These are phyloP conservation scores for Drosophila sturtevanti DNA, from an alignment of 1,140 invertebrate species.

Conservation along the genomic window DNA sequence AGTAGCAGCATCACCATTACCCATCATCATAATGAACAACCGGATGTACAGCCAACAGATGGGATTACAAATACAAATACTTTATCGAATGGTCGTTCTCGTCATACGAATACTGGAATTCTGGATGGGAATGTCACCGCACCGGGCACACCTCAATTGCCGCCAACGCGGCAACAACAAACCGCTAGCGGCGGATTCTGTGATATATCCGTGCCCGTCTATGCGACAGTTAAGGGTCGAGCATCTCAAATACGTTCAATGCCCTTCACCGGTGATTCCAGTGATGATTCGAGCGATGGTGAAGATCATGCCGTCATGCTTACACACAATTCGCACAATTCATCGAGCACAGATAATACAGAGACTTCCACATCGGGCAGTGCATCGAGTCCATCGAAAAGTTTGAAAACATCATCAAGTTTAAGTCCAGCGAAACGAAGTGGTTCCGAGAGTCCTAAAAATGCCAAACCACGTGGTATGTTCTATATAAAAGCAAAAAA, in stretches of 20 bases:
- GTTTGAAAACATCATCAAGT: conserved; percentile 92
- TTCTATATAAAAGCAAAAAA: conserved; percentile 15
- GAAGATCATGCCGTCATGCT: conserved; percentile 86
- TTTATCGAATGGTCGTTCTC: conserved; percentile 42
- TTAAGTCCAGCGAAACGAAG: conserved; percentile 92
- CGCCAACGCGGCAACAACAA: conserved; percentile 82
- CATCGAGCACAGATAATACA: conserved; percentile 83
- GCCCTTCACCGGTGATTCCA: conserved; percentile 97
- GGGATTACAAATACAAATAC: conserved; percentile 7
- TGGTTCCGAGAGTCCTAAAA: conserved; percentile 87
- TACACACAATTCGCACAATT: conserved; percentile 82
- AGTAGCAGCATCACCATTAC: not conserved
- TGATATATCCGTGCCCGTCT: conserved; percentile 95
- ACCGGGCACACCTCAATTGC: conserved; percentile 76
- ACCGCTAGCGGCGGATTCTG: conserved; percentile 88
- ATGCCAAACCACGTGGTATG: conserved; percentile 77
- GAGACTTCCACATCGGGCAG: conserved; percentile 85
- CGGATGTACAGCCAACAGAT: conserved; percentile 61
- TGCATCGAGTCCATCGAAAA: conserved; percentile 91
- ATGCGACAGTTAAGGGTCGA: conserved; percentile 97
- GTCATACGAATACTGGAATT: conserved; percentile 36
- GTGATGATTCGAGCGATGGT: conserved; percentile 96
- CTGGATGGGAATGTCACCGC: conserved; percentile 51
- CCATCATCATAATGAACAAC: conserved; percentile 39
- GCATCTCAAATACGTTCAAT: conserved; percentile 97